phyloP scores from a whole-genome alignment of 2,797 vertebrate genomes.

The Aplochiton taeniatus region DNA sequence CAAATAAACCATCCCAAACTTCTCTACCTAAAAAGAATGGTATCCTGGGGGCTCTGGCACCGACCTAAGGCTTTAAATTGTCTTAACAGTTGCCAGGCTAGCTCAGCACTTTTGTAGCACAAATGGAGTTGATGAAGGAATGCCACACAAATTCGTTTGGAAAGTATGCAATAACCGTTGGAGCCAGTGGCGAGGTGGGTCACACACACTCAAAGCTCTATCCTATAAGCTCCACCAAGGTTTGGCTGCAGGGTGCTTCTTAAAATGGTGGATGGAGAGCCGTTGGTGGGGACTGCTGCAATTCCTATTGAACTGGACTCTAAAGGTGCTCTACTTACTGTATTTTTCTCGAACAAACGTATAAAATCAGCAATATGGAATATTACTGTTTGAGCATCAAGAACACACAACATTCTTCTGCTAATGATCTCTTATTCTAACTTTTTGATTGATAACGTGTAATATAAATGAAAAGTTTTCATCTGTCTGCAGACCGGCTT shows the following conservation, averaged over 20 bases:
- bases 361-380: too few species aligned
- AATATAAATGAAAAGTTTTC: too few species aligned
- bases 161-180: constrained; percentile 44
- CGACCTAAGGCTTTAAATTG: constrained; percentile 42
- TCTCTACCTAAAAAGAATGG: background rate
- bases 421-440: too few species aligned
- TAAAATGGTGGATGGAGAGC: constrained; percentile 22
- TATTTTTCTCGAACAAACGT: too few species aligned
- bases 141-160: constrained; percentile 53
- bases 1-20: constrained; percentile 23
- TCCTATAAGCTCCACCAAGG: constrained; percentile 36
- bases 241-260: constrained; percentile 28
- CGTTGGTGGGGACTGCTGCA: constrained; percentile 2
- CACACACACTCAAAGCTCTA: constrained; percentile 33
- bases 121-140: constrained; percentile 26
- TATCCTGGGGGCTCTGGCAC: constrained; percentile 22
- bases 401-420: too few species aligned
- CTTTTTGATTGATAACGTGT: too few species aligned
- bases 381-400: too few species aligned
- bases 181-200: constrained; percentile 30
- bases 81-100: constrained; percentile 28
- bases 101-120: constrained; percentile 50
- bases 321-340: too few species aligned
- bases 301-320: too few species aligned
- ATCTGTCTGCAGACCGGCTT: too few species aligned